Evolutionary conservation across 2,888 invertebrate species (phyloP), one percentile per base, ranked within the genome.

Genomic region (Apoderus coryli): DNA sequence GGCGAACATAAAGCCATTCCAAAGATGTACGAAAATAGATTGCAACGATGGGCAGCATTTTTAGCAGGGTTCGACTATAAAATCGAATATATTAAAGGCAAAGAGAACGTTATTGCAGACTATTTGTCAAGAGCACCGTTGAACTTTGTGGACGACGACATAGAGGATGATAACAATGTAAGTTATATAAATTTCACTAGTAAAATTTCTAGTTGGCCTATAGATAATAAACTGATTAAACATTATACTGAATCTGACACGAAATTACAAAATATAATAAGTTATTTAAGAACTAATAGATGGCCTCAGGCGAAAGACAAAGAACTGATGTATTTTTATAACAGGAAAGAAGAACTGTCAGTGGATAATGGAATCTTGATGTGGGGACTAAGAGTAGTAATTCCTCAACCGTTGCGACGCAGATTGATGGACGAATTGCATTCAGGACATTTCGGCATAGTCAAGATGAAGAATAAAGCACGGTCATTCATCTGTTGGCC

Each of bases 21-120:
- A n/a, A n/a, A n/a, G n/a, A n/a, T n/a, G n/a, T n/a, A n/a, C n/a
- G n/a, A n/a, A n/a, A n/a, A n/a, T n/a, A 27, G 52, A 30, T 23
- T 50, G 3, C 48, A 49, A 32, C 31, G 49, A 29, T 53, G 48
- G 50, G 35, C 38, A 24, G 16, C 27, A 10, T 38, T 31, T 31
- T 19, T 38, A 16, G 31, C 29, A 19, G 24, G 29, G 4, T 34
- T 38, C 22, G 14, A 35, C 14, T 38, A 38, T 16, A 19, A 22
- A 3, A 31, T 38, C 2, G 25, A 38, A 14, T 19, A 38, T 22
- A 33, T 38, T 3, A 31, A 33, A 30, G 35, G 33, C 4, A 22
- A 14, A n/a, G 15, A 35, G 9, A 37, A 35, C 12, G 10, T 14
- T 3, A 11, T 32, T 13, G 37, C 38, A 9, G 38, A 38, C 22